Evolutionary conservation across 2,113 vertebrate genomes (phyloP).

Genomic region (Astatotilapia flaviijosephi): DNA sequence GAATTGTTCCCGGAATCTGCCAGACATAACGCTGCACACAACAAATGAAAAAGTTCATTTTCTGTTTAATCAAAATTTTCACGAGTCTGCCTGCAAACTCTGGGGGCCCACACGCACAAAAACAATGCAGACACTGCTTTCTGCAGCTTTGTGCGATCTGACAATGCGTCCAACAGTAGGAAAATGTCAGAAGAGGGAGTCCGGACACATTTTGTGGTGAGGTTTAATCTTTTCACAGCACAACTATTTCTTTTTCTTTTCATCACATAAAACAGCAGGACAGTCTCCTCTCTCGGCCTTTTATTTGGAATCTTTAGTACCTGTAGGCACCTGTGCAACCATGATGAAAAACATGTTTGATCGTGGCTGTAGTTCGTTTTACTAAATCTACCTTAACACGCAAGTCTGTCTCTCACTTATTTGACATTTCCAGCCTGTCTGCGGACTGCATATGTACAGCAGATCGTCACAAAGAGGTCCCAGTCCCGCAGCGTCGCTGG

Average conservation of each 20-base stretch:
- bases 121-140: conserved; percentile 1
- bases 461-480: not conserved
- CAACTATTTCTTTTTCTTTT: not conserved
- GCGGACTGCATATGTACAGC: not conserved
- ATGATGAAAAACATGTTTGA: not conserved
- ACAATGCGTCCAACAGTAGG: conserved; percentile 11
- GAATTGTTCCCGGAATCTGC: conserved; percentile 32
- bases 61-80: conserved; percentile 40
- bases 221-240: conserved; percentile 2
- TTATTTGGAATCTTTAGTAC: not conserved
- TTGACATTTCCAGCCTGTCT: not conserved
- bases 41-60: conserved; percentile 21
- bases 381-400: not conserved
- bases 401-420: not conserved
- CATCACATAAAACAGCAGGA: not conserved
- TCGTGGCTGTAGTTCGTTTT: not conserved
- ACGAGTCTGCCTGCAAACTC: conserved; percentile 20
- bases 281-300: not conserved
- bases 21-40: conserved; percentile 15
- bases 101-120: not conserved
- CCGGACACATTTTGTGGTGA: not conserved
- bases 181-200: conserved; percentile 26
- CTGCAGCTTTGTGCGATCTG: conserved; percentile 14
- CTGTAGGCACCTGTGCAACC: not conserved
- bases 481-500: not conserved